phyloP scores from a whole-genome alignment of 2,797 vertebrate genomes.

The Crypturellus tataupa region DNA sequence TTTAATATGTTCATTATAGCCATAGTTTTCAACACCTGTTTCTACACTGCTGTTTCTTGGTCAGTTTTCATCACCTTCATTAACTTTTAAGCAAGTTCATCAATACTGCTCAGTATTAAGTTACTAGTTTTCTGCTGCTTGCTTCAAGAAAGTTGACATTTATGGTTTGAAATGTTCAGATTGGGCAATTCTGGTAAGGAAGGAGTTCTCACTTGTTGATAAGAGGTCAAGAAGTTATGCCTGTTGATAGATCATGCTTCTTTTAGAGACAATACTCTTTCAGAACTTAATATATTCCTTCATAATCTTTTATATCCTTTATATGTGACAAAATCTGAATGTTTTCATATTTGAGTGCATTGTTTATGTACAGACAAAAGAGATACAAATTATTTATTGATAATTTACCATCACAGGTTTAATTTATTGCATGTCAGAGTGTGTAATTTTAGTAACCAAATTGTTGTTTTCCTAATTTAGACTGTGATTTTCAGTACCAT shows the following conservation, averaged over 20 bases:
- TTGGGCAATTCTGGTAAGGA: not conserved
- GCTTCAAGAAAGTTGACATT: not conserved
- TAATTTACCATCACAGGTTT: not conserved
- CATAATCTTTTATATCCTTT: not conserved
- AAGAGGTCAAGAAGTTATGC: not conserved
- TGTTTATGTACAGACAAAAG: not conserved
- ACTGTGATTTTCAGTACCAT: constrained; percentile 18
- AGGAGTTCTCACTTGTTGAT: too few species aligned
- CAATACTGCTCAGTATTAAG: not conserved
- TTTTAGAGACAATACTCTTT: not conserved
- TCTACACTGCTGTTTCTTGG: not conserved
- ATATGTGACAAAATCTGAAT: not conserved
- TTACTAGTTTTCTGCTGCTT: not conserved
- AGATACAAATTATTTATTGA: not conserved
- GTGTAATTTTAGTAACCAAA: constrained; percentile 54
- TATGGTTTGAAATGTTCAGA: not conserved
- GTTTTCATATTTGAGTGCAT: not conserved
- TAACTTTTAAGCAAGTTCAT: not conserved
- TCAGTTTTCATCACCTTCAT: not conserved
- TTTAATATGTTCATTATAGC: not conserved
- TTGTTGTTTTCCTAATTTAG: constrained; percentile 51
- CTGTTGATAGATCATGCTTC: not conserved
- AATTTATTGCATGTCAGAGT: not conserved
- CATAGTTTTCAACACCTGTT: not conserved
- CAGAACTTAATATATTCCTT: not conserved